phyloP scores from a whole-genome alignment of 2,888 invertebrate genomes.

The Litoditis marina region DNA sequence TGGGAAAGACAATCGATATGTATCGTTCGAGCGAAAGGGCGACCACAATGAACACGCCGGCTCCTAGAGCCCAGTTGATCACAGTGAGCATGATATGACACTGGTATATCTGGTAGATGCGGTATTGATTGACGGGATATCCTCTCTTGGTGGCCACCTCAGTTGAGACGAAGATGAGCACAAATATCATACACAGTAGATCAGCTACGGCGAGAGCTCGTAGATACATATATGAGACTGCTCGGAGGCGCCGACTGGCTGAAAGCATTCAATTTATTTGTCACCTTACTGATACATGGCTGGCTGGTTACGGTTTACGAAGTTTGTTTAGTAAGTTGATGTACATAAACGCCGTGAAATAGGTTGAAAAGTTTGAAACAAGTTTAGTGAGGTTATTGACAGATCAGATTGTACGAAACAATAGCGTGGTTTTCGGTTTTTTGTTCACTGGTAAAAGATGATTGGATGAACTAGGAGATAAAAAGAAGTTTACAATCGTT shows the following conservation, averaged over 20 bases:
- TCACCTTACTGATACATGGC: too few relatives aligned
- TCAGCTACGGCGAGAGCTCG: slow-evolving; percentile 54
- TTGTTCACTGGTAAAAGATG: too few relatives aligned
- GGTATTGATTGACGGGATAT: slow-evolving; percentile 40
- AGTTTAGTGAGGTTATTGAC: too few relatives aligned
- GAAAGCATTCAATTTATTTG: too few relatives aligned
- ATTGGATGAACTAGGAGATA: neutral
- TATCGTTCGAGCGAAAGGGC: slow-evolving; percentile 59
- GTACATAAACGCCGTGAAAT: too few relatives aligned
- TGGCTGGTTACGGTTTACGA: too few relatives aligned
- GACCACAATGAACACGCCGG: slow-evolving; percentile 59
- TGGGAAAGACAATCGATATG: slow-evolving; percentile 60
- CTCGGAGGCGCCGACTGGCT: slow-evolving; percentile 55
- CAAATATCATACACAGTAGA: slow-evolving; percentile 61
- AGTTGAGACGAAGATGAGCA: slow-evolving; percentile 53
- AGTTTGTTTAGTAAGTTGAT: too few relatives aligned
- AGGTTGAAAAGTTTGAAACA: too few relatives aligned
- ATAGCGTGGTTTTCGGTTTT: too few relatives aligned
- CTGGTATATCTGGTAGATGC: slow-evolving; percentile 49
- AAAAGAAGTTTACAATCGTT: too few relatives aligned
- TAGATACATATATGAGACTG: slow-evolving; percentile 59
- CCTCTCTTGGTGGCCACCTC: slow-evolving; percentile 51
- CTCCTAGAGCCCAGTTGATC: slow-evolving; percentile 61
- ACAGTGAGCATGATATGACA: slow-evolving; percentile 58
- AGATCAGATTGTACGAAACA: too few relatives aligned